Evolutionary conservation across 2,797 vertebrate genomes (phyloP).

Genomic region (Ptychobarbus kaznakovi): DNA sequence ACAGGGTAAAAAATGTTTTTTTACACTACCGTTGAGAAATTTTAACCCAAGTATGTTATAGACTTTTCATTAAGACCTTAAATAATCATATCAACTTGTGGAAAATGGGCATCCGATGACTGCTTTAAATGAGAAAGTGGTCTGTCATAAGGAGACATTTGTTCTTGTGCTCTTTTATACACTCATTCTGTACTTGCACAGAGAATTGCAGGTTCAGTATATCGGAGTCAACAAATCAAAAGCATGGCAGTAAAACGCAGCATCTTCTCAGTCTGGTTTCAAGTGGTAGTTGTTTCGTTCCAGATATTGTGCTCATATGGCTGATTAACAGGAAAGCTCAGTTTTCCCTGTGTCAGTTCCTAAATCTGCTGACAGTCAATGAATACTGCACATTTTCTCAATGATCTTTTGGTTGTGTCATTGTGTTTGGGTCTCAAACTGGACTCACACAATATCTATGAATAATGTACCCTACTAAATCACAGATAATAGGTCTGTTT

Average conservation of each 20-base stretch:
- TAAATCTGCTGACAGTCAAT: neutral
- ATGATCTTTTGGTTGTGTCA: neutral
- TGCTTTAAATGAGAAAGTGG: neutral
- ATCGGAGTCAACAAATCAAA: neutral
- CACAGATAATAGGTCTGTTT: neutral
- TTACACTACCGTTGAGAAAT: too few relatives aligned
- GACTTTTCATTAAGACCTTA: too few relatives aligned
- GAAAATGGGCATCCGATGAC: too few relatives aligned
- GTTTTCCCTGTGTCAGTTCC: neutral
- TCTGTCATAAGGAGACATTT: neutral
- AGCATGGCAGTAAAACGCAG: neutral
- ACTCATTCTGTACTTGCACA: neutral
- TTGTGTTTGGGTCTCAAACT: neutral
- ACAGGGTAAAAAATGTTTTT: too few relatives aligned
- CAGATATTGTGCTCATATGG: neutral
- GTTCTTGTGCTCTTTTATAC: neutral
- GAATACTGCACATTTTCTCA: neutral
- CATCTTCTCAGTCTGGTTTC: neutral
- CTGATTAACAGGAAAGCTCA: neutral
- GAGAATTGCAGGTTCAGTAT: neutral
- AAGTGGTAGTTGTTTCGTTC: neutral
- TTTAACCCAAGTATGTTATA: too few relatives aligned
- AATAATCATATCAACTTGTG: too few relatives aligned
- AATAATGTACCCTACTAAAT: neutral
- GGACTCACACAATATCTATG: neutral